Base-by-base conservation (phyloP, 2,113 vertebrate species). In the Bostrychus sinensis region DNA sequence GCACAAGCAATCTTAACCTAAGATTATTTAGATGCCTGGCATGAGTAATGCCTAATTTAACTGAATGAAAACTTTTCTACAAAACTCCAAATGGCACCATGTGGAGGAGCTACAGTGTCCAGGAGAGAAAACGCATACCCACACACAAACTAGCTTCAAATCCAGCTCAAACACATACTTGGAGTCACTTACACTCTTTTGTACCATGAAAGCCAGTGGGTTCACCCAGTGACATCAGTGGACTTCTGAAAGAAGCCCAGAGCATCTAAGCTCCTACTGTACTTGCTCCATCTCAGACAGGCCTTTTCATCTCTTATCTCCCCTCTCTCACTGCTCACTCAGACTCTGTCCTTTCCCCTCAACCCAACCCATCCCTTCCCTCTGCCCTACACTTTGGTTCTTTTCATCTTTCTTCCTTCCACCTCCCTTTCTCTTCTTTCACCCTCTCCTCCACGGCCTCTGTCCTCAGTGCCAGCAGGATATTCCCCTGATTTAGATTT, bases 401-500 rank as follows among this genome's bases (percentile, higher is more conserved):
- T 73, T 87, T 88, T 86, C 74, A 83, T 88, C 85, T 77, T 63
- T 70, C 57, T 77, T 66, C 62, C 66, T 62, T 81, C 75, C 80
- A 78, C 78, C 80, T 72, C 81, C 67, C 48, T 62, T 65, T 77
- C 74, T 80, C 82, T 83, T 84, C 80, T 67, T 63, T 84, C 38
- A 37, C 72, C 73, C 80, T 74, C 77, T 84, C 77, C 79, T 81
- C 66, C 77, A 75, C 58, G 54, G 82, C 78, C 84, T 80, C 65
- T 80, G 85, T 86, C 87, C 82, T 85, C 75, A 0, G 77, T 77
- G 86, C 85, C 88, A 89, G 86, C 86, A 86, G 86, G 88, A 89
- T 88, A 88, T 88, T 86, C 84, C 81, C 87, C 84, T 73, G 83
- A 89, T 85, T 90, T 90, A 89, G 89, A 86, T 89, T 89, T 89